A percentile compares a stretch with the other conserved stretches of the same genome.
Evolutionary conservation across 2,888 invertebrate species (phyloP).

Genomic region (Hypercompe scribonia): DNA sequence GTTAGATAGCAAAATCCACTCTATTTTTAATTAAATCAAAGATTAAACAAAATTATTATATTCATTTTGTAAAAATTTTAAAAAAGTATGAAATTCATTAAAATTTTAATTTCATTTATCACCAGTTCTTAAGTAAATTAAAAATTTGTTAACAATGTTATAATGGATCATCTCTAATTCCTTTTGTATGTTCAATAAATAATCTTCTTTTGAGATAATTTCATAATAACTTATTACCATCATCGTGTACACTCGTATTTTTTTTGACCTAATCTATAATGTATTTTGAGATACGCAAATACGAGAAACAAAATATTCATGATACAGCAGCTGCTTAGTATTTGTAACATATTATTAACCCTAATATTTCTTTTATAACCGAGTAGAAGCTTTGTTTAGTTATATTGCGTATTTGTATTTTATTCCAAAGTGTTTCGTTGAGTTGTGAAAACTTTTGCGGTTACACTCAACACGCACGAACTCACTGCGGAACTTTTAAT

Average conservation of each 20-base stretch:
- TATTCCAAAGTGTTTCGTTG: not conserved
- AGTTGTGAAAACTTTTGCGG: constrained; percentile 51
- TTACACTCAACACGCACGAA: constrained; percentile 54
- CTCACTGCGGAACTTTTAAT: constrained; percentile 44
- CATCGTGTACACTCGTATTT: not conserved
- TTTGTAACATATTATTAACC: not conserved
- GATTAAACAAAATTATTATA: not conserved
- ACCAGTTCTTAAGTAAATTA: not conserved
- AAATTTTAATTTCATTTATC: not conserved
- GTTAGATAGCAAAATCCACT: not conserved
- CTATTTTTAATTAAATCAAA: not conserved
- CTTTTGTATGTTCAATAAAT: not conserved
- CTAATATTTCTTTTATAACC: not conserved
- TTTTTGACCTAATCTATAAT: not conserved
- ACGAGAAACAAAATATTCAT: not conserved
- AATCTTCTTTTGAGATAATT: not conserved
- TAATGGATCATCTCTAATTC: not conserved
- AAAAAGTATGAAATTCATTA: not conserved
- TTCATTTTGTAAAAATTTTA: not conserved
- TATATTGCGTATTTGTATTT: not conserved
- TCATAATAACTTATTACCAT: not conserved
- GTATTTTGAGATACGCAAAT: not conserved
- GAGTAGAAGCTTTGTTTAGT: not conserved
- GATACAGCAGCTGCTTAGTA: not conserved
- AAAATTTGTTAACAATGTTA: not conserved